Base-by-base conservation (phyloP, 2,888 invertebrate species). In the Protodeltote pygarga region DNA sequence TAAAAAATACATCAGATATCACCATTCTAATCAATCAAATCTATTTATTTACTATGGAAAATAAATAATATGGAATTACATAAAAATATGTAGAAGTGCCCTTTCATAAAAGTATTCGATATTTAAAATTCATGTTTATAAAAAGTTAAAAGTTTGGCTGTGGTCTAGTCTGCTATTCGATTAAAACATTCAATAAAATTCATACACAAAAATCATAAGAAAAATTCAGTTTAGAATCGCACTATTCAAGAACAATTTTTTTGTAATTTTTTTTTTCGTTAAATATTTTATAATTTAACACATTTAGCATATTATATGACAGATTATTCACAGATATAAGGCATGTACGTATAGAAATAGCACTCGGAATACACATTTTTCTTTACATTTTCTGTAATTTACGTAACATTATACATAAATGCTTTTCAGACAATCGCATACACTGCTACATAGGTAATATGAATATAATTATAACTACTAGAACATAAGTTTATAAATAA, bases 31-130 rank as follows among this genome's bases (percentile, higher is more conserved):
- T 51, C 51, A 63, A 25, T 51, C 51, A 17, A 41, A 61, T 53
- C 61, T 58, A 53, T 58, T 53, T 55, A 57, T 27, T 31, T 15
- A 28, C 48, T 59, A 65, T 63, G 51, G 46, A 54, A 44, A 61
- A 66, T 53, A 65, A 63, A 66, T 62, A 53, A 21, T 45, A 53
- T 63, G 65, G 67, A 63, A 65, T 58, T 46, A 53, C 25, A 51
- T 32, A 29, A 45, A 40, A 53, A 46, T 40, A 50, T 38, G 35
- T 38, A 41, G 20, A 42, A 32, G 28, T 60, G 41, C 52, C 8
- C 24, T 39, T 25, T 21, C 23, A 29, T 29, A 42, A 13, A 28
- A 34, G 16, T 39, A 27, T 31, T 34, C 10, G 29, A 5, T 34
- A 35, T 19, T 8, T 2, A 27, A 19, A 11, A 13, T 21, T 39